These are phyloP conservation scores for Microdon myrmicae DNA, from an alignment of 2,888 invertebrate genomes.

Conservation along the genomic window DNA sequence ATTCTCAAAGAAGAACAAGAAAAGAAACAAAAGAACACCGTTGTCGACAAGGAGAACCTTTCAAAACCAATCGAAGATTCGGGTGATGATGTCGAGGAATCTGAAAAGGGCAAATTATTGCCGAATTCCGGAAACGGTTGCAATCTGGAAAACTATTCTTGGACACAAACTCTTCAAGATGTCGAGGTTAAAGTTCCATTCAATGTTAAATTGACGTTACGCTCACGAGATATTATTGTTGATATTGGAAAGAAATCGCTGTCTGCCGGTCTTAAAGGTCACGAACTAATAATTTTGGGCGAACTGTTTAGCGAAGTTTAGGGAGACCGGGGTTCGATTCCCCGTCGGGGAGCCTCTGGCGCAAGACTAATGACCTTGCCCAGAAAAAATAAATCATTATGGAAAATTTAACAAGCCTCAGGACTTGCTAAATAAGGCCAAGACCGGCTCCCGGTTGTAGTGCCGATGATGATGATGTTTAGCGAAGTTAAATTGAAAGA, in stretches of 20 bases:
- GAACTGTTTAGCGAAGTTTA: constrained; percentile 86
- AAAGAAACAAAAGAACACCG: constrained; percentile 44
- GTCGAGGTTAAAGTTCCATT: constrained; percentile 87
- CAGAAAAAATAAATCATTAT: too few relatives aligned
- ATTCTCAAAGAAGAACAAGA: constrained; percentile 82
- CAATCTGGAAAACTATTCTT: constrained; percentile 91
- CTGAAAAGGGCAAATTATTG: constrained; percentile 88
- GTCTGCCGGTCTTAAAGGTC: constrained; percentile 89
- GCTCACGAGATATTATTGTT: constrained; percentile 81
- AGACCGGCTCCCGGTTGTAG: too few relatives aligned
- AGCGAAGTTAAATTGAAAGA: constrained; percentile 96
- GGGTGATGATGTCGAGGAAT: constrained; percentile 80
- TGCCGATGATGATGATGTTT: too few relatives aligned
- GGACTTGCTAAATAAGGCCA: too few relatives aligned
- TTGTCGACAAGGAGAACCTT: constrained; percentile 58
- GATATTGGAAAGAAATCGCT: constrained; percentile 81
- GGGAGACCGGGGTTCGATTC: too few relatives aligned
- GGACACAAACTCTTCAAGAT: constrained; percentile 97
- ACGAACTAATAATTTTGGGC: constrained; percentile 90
- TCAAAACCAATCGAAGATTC: constrained; percentile 65
- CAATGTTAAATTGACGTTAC: constrained; percentile 75
- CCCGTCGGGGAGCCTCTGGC: too few relatives aligned
- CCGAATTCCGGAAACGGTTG: constrained; percentile 97
- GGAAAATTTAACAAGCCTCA: too few relatives aligned
- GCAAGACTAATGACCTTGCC: too few relatives aligned